Conservation (phyloP, 2,797 vertebrate genomes). For the Bucorvus abyssinicus region DNA sequence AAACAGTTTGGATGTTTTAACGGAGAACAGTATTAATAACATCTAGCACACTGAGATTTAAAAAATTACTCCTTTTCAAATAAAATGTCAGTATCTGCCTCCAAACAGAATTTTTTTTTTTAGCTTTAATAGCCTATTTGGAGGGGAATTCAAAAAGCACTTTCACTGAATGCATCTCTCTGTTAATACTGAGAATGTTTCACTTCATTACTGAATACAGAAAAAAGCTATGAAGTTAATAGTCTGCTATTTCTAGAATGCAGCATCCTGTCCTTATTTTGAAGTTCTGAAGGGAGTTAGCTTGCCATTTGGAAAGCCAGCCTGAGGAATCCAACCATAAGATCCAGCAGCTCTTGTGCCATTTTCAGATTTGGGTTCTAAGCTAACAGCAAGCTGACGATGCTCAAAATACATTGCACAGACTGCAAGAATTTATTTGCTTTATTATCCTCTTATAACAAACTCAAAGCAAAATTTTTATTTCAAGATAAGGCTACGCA, state of each 20-base stretch:
- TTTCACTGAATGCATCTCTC: not conserved
- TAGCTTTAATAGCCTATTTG: not conserved
- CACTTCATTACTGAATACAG: fast-evolving
- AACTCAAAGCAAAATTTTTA: not conserved
- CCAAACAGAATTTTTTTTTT: not conserved
- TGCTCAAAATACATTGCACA: not conserved
- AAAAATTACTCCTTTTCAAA: not conserved
- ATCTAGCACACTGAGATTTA: not conserved
- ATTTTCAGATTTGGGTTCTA: not conserved
- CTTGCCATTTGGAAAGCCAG: not conserved
- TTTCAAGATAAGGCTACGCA: not conserved
- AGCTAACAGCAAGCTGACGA: not conserved
- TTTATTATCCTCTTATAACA: not conserved
- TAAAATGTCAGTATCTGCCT: not conserved
- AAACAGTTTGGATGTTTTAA: not conserved
- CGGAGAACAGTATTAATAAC: not conserved
- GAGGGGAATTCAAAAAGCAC: not conserved
- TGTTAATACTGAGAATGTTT: not conserved
- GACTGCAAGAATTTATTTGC: not conserved
- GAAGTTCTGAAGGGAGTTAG: no score
- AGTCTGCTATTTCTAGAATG: not conserved
- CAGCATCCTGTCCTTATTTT: not conserved
- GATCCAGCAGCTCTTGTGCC: not conserved
- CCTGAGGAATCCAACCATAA: not conserved
- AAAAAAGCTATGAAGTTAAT: not conserved